Conservation (phyloP, 2,888 invertebrate species). For the Linyphia triangularis region DNA sequence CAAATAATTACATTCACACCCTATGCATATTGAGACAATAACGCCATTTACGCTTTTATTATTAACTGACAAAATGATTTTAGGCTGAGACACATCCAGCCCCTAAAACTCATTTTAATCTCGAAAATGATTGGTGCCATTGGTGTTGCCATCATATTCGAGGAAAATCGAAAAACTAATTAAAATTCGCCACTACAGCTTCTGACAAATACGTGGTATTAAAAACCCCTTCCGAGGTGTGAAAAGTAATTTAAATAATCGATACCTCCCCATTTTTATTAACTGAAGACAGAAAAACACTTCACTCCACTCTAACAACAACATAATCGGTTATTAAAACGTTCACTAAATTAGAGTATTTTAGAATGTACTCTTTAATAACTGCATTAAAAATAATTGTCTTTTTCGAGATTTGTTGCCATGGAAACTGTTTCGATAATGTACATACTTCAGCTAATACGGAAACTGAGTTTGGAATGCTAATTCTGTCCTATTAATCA, state of each 20-base stretch:
- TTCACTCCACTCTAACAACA: neutral
- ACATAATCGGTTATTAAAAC: neutral
- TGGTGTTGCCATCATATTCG: conserved; percentile 5
- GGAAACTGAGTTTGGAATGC: neutral
- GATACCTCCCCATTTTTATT: neutral
- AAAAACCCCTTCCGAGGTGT: conserved; percentile 2
- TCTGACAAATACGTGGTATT: neutral
- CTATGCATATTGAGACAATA: too few relatives aligned
- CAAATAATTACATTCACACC: too few relatives aligned
- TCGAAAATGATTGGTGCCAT: neutral
- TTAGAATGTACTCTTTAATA: neutral
- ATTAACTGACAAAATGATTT: too few relatives aligned
- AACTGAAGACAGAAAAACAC: neutral
- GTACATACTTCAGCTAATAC: neutral
- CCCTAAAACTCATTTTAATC: conserved; percentile 1
- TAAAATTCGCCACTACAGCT: neutral
- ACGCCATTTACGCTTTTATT: too few relatives aligned
- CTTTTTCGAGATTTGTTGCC: neutral
- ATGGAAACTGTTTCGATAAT: neutral
- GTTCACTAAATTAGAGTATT: too few relatives aligned
- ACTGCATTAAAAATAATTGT: neutral
- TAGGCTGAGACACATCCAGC: neutral
- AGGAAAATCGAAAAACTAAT: conserved; percentile 18
- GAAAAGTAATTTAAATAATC: neutral
- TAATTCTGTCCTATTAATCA: neutral